Evolutionary conservation across 2,888 invertebrate genomes (phyloP).

Genomic region (Eupithecia pulchellata): DNA sequence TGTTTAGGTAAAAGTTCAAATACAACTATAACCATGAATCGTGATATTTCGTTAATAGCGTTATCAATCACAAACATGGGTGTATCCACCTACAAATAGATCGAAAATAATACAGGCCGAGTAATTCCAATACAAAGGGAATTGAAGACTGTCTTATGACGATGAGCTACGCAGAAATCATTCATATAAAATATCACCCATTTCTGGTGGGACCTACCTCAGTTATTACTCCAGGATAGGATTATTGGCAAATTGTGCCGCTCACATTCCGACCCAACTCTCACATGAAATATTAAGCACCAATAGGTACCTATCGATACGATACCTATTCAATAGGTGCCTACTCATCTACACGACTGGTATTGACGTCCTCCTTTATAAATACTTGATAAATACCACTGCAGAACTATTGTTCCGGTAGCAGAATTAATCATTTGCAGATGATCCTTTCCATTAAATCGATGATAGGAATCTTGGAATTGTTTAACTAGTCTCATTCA

Average conservation of each 20-base stretch:
- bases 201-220: conserved; percentile 76
- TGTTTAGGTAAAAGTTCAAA: background rate
- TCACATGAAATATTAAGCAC: conserved; percentile 81
- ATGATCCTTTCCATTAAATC: conserved; percentile 34
- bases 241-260: conserved; percentile 84
- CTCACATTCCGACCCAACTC: conserved; percentile 74
- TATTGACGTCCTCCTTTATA: conserved; percentile 42
- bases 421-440: conserved; percentile 44
- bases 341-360: conserved; percentile 28
- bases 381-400: conserved; percentile 48
- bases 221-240: conserved; percentile 78
- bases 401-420: conserved; percentile 42
- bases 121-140: conserved; percentile 56
- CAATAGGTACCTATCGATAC: conserved; percentile 43
- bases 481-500: background rate
- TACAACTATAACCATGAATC: no score
- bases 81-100: conserved; percentile 27
- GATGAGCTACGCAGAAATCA: conserved; percentile 72
- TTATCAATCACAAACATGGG: background rate
- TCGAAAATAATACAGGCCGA: conserved; percentile 42
- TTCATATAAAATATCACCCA: conserved; percentile 78
- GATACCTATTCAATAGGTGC: conserved; percentile 34
- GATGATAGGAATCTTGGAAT: conserved; percentile 22
- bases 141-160: conserved; percentile 63
- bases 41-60: background rate